These are phyloP conservation scores for Rhopalosiphum maidis DNA, from an alignment of 1,140 invertebrate genomes.

Conservation along the genomic window DNA sequence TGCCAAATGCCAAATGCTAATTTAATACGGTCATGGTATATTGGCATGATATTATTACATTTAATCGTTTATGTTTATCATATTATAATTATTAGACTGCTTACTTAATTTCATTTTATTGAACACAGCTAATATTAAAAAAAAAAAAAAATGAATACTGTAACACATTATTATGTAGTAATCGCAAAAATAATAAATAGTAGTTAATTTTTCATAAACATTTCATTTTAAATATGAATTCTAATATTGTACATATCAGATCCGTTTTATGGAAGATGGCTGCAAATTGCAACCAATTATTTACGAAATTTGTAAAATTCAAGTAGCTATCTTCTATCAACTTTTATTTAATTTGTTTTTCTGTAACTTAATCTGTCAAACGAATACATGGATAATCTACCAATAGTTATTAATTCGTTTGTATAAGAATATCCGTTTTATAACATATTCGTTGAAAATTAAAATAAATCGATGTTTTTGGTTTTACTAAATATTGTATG, in stretches of 20 bases:
- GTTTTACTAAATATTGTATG: neutral
- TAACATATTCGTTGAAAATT: neutral
- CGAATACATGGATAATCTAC: neutral
- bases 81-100: neutral
- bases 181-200: neutral
- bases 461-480: neutral
- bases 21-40: neutral
- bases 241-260: neutral
- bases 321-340: neutral
- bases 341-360: neutral
- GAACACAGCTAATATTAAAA: neutral
- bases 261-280: too few relatives aligned
- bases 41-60: neutral
- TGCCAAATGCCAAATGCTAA: neutral
- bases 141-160: neutral
- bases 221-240: neutral
- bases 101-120: neutral
- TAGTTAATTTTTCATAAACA: neutral
- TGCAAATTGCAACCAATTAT: too few relatives aligned
- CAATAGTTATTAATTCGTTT: neutral
- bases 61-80: neutral
- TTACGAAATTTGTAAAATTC: neutral
- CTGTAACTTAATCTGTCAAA: neutral
- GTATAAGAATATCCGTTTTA: neutral
- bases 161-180: neutral